A percentile compares a stretch with the other conserved stretches of the same genome.
phyloP scores from a whole-genome alignment of 2,113 vertebrate genomes.

The Scomber japonicus region DNA sequence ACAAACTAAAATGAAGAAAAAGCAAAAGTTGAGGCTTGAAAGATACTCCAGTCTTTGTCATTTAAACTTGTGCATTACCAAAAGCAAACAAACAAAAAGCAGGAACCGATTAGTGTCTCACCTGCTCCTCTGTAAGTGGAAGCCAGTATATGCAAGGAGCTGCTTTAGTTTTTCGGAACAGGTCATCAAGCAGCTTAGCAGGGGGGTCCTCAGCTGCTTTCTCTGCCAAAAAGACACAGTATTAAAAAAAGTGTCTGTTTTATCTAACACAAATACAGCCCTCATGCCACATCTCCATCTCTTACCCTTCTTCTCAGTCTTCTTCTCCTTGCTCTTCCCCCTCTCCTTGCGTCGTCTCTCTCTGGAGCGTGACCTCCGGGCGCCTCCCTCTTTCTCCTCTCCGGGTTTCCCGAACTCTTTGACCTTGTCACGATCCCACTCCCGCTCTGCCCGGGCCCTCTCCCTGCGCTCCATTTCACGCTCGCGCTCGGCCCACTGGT shows the following conservation, averaged over 20 bases:
- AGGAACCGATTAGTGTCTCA: slow-evolving; percentile 56
- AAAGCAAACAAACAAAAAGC: background rate
- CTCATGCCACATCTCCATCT: background rate
- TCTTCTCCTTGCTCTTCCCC: slow-evolving; percentile 93
- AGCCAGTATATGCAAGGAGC: slow-evolving; percentile 96
- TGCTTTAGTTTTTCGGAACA: slow-evolving; percentile 94
- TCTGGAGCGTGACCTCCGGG: slow-evolving; percentile 86
- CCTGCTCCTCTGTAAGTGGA: slow-evolving; percentile 93
- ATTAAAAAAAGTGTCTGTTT: slow-evolving; percentile 5
- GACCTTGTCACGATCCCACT: slow-evolving; percentile 95
- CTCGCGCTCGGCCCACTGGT: slow-evolving; percentile 83
- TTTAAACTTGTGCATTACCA: background rate
- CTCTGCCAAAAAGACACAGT: slow-evolving; percentile 65
- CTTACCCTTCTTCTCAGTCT: slow-evolving; percentile 90
- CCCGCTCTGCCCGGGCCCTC: slow-evolving; percentile 89
- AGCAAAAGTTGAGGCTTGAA: background rate
- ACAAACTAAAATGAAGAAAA: slow-evolving; percentile 58
- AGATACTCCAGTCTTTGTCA: background rate
- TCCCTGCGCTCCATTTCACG: slow-evolving; percentile 92
- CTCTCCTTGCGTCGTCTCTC: slow-evolving; percentile 90
- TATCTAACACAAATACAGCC: background rate
- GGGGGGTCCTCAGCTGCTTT: slow-evolving; percentile 90
- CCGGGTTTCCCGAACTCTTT: slow-evolving; percentile 82
- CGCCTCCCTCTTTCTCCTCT: slow-evolving; percentile 73
- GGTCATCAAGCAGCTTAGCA: slow-evolving; percentile 92